These are phyloP conservation scores for Oplegnathus fasciatus DNA, from an alignment of 2,113 vertebrate genomes.

Conservation along the genomic window DNA sequence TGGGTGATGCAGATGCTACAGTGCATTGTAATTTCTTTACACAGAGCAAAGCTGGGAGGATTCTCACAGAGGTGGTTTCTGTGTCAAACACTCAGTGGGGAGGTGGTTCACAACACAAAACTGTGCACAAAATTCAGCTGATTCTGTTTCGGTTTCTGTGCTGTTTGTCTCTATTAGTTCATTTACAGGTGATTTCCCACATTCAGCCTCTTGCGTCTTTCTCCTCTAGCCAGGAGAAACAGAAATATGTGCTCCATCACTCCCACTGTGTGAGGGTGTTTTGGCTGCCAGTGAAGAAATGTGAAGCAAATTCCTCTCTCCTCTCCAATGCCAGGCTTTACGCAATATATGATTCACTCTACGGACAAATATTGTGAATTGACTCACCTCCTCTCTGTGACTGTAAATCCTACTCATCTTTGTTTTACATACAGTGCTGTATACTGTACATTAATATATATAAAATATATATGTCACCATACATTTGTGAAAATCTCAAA, in stretches of 20 bases:
- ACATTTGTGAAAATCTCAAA: not conserved
- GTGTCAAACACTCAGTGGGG: not conserved
- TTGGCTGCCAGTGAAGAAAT: conserved; percentile 61
- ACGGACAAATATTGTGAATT: conserved; percentile 46
- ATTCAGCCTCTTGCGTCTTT: conserved; percentile 27
- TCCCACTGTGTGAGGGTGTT: conserved; percentile 60
- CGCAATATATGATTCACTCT: conserved; percentile 52
- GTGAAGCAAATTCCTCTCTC: conserved; percentile 60
- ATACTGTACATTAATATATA: not conserved
- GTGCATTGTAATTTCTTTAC: not conserved
- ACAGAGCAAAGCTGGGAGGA: not conserved
- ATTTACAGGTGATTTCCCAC: conserved; percentile 37
- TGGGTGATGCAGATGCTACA: not conserved
- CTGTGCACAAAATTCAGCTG: not conserved
- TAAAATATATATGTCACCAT: not conserved
- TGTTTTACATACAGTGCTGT: not conserved
- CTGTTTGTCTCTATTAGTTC: conserved; percentile 23
- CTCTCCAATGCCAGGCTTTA: conserved; percentile 55
- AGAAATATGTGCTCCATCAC: conserved; percentile 61
- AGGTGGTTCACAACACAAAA: not conserved
- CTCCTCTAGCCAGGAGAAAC: conserved; percentile 47
- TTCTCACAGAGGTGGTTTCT: not conserved
- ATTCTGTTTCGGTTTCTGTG: conserved; percentile 14
- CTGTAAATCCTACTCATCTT: conserved; percentile 30
- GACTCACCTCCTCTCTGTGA: conserved; percentile 38